Conservation (phyloP, 2,888 invertebrate genomes). For the Emesis castigata region DNA sequence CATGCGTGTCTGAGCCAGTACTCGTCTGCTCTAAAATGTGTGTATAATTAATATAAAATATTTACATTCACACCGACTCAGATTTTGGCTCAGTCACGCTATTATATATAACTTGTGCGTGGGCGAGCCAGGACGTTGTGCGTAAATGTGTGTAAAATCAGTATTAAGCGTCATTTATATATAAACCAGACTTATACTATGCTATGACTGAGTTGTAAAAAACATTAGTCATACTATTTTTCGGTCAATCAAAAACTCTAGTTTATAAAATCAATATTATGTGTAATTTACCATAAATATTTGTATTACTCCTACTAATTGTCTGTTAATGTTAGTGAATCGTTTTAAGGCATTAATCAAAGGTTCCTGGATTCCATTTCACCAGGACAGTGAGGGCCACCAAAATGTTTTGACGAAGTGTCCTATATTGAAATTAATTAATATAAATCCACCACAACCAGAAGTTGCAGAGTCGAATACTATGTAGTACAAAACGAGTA, state of each 20-base stretch:
- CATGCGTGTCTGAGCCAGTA: background rate
- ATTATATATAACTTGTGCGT: background rate
- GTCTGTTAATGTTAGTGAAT: too few relatives aligned
- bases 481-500: too few relatives aligned
- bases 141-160: background rate
- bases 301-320: too few relatives aligned
- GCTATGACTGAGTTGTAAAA: background rate
- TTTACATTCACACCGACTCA: background rate
- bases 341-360: too few relatives aligned
- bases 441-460: too few relatives aligned
- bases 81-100: background rate
- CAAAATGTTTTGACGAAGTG: too few relatives aligned
- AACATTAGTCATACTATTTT: background rate
- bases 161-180: background rate
- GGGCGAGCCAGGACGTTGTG: background rate
- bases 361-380: too few relatives aligned
- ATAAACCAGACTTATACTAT: background rate
- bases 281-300: too few relatives aligned
- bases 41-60: background rate
- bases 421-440: too few relatives aligned
- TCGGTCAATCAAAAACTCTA: background rate
- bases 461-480: too few relatives aligned
- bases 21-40: background rate
- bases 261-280: background rate
- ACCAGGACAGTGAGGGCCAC: too few relatives aligned